Evolutionary conservation across 2,888 invertebrate species (phyloP).

Genomic region (Melinaea menophilus): DNA sequence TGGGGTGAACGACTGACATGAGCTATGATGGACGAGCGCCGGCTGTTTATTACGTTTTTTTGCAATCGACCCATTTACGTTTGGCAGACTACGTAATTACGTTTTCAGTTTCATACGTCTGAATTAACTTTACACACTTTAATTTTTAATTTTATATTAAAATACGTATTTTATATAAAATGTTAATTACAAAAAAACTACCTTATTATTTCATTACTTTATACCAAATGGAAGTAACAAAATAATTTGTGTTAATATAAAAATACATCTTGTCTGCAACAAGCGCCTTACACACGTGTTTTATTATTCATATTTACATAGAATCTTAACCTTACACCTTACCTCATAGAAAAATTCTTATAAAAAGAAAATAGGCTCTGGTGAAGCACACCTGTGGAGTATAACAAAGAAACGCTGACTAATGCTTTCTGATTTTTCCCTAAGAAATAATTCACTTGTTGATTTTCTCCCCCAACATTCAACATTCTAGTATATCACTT

Average conservation of each 20-base stretch:
- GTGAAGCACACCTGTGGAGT: slow-evolving; percentile 59
- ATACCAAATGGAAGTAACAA: no score
- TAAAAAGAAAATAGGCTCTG: slow-evolving; percentile 50
- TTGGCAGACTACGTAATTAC: slow-evolving; percentile 22
- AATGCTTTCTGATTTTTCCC: slow-evolving; percentile 64
- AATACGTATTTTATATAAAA: neutral
- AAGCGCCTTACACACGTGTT: neutral
- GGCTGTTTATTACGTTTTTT: slow-evolving; percentile 51
- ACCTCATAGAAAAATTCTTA: slow-evolving; percentile 36
- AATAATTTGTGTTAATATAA: no score
- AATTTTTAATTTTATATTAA: neutral
- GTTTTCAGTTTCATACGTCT: slow-evolving; percentile 9
- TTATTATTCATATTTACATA: slow-evolving; percentile 1
- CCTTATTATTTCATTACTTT: no score
- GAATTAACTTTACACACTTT: neutral
- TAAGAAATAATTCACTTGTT: slow-evolving; percentile 73
- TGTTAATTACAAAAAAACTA: no score
- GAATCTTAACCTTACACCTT: slow-evolving; percentile 1
- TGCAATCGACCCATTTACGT: slow-evolving; percentile 36
- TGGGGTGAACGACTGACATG: slow-evolving; percentile 43
- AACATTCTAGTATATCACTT: slow-evolving; percentile 31
- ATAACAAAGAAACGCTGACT: slow-evolving; percentile 65
- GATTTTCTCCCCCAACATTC: slow-evolving; percentile 53
- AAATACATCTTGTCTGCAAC: no score
- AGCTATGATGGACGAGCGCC: slow-evolving; percentile 52